These are phyloP conservation scores for Oscheius sp. DNA, from an alignment of 2,888 invertebrate genomes.

Conservation along the genomic window DNA sequence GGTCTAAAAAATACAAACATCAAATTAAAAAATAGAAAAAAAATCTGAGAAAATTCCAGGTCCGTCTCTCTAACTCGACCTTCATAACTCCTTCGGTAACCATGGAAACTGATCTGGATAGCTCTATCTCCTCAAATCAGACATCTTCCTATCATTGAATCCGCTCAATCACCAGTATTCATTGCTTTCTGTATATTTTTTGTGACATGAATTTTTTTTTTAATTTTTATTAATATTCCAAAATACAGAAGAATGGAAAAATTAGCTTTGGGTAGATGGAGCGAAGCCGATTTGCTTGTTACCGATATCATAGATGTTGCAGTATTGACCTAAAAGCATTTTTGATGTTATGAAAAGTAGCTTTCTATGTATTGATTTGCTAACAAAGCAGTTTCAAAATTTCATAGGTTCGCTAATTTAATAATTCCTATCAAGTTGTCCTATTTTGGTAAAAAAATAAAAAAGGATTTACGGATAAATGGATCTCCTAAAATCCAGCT, in stretches of 20 bases:
- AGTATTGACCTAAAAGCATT: slow-evolving; percentile 38
- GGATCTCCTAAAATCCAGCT: slow-evolving; percentile 56
- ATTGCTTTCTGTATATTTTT: not conserved
- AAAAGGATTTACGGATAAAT: slow-evolving; percentile 36
- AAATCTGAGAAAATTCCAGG: slow-evolving; percentile 7
- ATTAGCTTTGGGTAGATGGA: slow-evolving; percentile 35
- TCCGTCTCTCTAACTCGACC: slow-evolving; percentile 42
- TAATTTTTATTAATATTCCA: not conserved
- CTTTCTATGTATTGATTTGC: no score
- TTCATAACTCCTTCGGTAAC: slow-evolving; percentile 52
- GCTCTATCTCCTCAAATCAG: slow-evolving; percentile 45
- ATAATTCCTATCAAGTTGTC: no score
- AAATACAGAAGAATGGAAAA: not conserved
- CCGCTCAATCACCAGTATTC: not conserved
- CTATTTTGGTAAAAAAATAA: not conserved
- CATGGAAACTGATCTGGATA: slow-evolving; percentile 51
- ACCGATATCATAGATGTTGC: slow-evolving; percentile 54
- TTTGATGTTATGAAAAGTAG: no score
- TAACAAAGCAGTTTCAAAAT: not conserved
- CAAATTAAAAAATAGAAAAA: not conserved
- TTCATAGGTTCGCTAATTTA: no score
- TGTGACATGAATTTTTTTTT: not conserved
- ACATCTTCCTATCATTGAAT: slow-evolving; percentile 46
- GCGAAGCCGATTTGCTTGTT: slow-evolving; percentile 52
- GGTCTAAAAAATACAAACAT: not conserved